Evolutionary conservation across 2,888 invertebrate species (phyloP).

Genomic region (Drosophila melanocephala): DNA sequence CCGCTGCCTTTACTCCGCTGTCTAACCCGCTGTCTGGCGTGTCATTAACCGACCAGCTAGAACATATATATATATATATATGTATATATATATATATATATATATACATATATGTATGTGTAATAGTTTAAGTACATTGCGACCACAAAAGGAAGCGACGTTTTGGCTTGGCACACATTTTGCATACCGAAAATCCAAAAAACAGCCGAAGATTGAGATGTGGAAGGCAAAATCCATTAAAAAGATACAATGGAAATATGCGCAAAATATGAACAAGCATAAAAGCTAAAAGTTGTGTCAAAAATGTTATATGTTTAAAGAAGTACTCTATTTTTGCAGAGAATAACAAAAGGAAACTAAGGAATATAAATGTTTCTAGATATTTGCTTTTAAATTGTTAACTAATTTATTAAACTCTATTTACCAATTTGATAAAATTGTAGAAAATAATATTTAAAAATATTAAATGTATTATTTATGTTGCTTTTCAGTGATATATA

Average conservation of each 20-base stretch:
- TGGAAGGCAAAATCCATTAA: conserved; percentile 44
- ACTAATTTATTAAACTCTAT: background rate
- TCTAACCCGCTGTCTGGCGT: conserved; percentile 31
- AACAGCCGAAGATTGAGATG: conserved; percentile 49
- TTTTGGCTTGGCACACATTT: conserved; percentile 75
- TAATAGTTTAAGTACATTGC: conserved; percentile 11
- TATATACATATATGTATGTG: background rate
- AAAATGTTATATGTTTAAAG: background rate
- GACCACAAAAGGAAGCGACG: conserved; percentile 51
- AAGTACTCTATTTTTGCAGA: conserved; percentile 16
- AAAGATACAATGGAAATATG: conserved; percentile 55
- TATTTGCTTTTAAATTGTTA: background rate
- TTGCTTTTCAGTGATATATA: background rate
- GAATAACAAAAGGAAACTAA: background rate
- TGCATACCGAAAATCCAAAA: conserved; percentile 71
- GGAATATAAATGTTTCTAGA: background rate
- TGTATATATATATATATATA: background rate
- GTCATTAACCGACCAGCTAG: conserved; percentile 70
- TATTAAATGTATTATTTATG: background rate
- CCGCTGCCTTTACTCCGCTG: conserved; percentile 21
- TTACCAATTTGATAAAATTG: background rate
- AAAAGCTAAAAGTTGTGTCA: background rate
- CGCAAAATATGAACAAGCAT: conserved; percentile 25
- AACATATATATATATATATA: background rate
- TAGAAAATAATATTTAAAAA: background rate